Percentiles rank a stretch among this genome's conserved stretches.
phyloP scores from a whole-genome alignment of 2,797 vertebrate species.

The Melanotaenia parkinsoni region DNA sequence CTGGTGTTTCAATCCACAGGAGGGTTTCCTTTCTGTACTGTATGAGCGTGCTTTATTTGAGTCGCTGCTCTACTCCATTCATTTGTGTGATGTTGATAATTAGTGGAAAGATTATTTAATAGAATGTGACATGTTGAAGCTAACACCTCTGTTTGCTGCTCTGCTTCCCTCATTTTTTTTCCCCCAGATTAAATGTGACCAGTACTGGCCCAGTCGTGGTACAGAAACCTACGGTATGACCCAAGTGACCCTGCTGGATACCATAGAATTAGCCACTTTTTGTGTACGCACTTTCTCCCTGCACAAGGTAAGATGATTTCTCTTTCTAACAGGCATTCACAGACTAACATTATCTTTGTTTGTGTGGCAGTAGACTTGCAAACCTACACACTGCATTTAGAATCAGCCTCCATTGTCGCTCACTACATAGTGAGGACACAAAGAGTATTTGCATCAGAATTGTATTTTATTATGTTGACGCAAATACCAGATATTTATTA shows the following conservation, averaged over 20 bases:
- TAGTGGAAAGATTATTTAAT: neutral
- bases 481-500: neutral
- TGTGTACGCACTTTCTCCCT: slow-evolving; percentile 95
- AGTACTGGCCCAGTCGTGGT: slow-evolving; percentile 96
- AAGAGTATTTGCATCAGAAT: neutral
- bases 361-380: neutral
- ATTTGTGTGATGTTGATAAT: slow-evolving; percentile 8
- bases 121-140: neutral
- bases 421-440: neutral
- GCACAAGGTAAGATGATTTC: slow-evolving; percentile 87
- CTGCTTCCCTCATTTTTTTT: slow-evolving; percentile 2
- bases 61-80: slow-evolving; percentile 2
- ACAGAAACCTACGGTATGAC: slow-evolving; percentile 97
- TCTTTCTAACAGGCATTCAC: neutral
- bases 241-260: slow-evolving; percentile 94
- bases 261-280: slow-evolving; percentile 95
- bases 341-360: neutral
- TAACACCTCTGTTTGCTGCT: slow-evolving; percentile 9
- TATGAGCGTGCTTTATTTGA: neutral
- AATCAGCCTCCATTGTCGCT: neutral
- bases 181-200: slow-evolving; percentile 94
- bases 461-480: neutral
- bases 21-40: slow-evolving; percentile 1
- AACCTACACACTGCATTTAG: neutral
- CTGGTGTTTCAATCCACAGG: slow-evolving; percentile 45